Percentiles rank a stretch among this genome's conserved stretches.
These are phyloP conservation scores for Coptodon rendalli DNA, from an alignment of 2,113 vertebrate genomes.

Conservation along the genomic window DNA sequence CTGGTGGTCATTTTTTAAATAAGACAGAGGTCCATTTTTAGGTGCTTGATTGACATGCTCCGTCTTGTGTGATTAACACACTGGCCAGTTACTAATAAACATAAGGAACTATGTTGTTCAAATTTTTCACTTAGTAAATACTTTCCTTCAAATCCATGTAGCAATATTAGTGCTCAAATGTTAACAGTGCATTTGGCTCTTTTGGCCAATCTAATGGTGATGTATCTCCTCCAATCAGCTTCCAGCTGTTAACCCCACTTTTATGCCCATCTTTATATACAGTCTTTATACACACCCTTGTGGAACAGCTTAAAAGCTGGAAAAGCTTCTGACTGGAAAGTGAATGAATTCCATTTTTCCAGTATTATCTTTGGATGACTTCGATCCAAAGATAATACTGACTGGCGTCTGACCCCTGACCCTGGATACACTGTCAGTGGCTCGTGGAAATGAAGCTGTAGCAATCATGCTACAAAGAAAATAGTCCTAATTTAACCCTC, in stretches of 20 bases:
- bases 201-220: neutral
- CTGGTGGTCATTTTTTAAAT: neutral
- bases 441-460: neutral
- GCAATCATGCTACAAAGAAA: neutral
- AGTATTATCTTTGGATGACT: no score
- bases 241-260: neutral
- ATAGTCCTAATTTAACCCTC: neutral
- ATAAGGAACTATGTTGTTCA: neutral
- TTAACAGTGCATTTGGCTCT: neutral
- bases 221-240: neutral
- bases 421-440: fast-evolving
- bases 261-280: neutral
- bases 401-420: neutral
- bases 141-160: fast-evolving
- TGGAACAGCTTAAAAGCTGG: neutral
- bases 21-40: neutral
- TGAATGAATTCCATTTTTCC: no score
- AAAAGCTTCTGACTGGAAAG: neutral
- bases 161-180: neutral
- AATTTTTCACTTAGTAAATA: neutral
- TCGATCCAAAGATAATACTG: neutral
- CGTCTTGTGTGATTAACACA: neutral
- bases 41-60: neutral
- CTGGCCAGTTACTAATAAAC: neutral
- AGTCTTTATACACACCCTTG: neutral